Evolutionary conservation across 2,797 vertebrate species (phyloP).

Genomic region (Halcyon badia): DNA sequence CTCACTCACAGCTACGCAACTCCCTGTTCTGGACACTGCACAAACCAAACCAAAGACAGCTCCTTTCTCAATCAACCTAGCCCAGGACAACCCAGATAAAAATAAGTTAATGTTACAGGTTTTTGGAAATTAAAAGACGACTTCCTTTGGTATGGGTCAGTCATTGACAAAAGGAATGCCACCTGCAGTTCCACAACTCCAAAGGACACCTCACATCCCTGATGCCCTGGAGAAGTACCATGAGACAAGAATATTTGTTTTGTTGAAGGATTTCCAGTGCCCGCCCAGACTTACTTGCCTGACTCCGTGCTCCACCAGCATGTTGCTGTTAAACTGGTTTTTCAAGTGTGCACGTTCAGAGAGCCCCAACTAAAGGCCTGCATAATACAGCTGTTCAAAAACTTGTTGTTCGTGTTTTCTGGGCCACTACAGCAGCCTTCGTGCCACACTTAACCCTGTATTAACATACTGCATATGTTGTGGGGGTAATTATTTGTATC

Average conservation of each 20-base stretch:
- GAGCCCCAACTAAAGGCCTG: not conserved
- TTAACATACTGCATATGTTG: not conserved
- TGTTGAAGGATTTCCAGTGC: not conserved
- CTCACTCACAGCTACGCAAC: fast-evolving
- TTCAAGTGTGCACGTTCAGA: not conserved
- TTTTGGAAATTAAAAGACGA: not conserved
- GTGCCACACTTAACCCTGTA: not conserved
- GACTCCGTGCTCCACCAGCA: not conserved
- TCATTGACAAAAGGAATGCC: not conserved
- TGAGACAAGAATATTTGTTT: not conserved
- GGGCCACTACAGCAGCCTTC: not conserved
- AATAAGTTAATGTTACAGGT: not conserved
- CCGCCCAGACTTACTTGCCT: not conserved
- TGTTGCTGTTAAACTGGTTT: slow-evolving; percentile 23
- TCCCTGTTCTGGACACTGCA: not conserved
- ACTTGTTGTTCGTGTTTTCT: not conserved
- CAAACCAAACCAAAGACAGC: not conserved
- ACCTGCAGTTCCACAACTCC: not conserved
- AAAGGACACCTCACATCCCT: not conserved
- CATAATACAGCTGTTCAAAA: not conserved
- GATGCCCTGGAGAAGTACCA: not conserved
- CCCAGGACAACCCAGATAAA: not conserved
- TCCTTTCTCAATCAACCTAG: not conserved
- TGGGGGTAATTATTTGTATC: not conserved
- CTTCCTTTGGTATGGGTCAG: not conserved